Conservation (phyloP, 2,113 vertebrate genomes). For the Cettia cetti region DNA sequence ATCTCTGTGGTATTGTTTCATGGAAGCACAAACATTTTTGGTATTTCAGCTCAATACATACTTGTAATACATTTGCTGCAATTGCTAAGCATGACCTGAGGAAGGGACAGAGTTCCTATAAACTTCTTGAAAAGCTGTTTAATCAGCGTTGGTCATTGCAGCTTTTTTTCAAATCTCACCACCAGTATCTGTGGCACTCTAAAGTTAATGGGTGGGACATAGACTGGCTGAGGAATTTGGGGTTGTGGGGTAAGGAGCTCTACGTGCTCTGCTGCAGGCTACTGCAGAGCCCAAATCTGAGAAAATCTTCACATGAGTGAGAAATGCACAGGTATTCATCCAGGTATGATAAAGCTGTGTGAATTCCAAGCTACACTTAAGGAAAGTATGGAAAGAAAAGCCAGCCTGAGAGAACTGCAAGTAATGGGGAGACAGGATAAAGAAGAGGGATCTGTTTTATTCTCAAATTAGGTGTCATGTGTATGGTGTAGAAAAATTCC, state of each 20-base stretch:
- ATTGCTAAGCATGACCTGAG: background rate
- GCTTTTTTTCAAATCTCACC: background rate
- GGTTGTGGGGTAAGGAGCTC: background rate
- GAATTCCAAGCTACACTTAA: background rate
- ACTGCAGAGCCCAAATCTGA: background rate
- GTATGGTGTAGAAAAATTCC: background rate
- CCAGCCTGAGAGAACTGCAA: background rate
- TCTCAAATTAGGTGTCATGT: background rate
- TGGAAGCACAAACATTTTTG: background rate
- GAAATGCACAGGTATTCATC: background rate
- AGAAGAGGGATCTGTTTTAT: background rate
- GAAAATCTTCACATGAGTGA: background rate
- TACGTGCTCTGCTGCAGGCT: background rate
- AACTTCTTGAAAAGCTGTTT: background rate
- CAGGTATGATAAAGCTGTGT: background rate
- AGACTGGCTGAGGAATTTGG: background rate
- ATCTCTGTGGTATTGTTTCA: background rate
- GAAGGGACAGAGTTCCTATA: background rate
- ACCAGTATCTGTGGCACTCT: background rate
- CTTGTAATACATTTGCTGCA: background rate
- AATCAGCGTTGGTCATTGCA: background rate
- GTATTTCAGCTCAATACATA: background rate
- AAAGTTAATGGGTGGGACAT: background rate
- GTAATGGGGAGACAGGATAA: background rate
- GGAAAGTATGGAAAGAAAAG: background rate